phyloP scores from a whole-genome alignment of 2,113 vertebrate genomes.

The Embiotoca jacksoni region DNA sequence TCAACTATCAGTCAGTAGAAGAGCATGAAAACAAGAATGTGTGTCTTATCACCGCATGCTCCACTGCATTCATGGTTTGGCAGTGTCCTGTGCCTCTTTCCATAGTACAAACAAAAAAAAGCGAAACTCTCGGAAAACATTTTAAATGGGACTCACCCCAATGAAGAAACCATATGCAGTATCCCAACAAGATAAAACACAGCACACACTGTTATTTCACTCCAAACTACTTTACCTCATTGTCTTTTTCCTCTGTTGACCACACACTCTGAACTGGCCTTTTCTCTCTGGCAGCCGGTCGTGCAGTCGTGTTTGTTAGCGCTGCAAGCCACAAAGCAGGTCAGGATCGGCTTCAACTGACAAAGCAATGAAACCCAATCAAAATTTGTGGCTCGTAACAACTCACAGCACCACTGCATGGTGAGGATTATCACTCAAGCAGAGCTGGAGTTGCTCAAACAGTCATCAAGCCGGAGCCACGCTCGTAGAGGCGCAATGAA shows the following conservation, averaged over 20 bases:
- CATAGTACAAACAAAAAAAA: neutral
- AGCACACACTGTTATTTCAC: neutral
- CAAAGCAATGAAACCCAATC: constrained; percentile 60
- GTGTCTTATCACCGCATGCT: no score
- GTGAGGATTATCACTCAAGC: constrained; percentile 55
- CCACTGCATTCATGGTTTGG: no score
- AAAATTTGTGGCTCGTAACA: constrained; percentile 55
- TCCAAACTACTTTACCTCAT: neutral
- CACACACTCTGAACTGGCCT: constrained; percentile 17
- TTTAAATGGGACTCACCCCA: no score
- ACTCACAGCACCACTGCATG: constrained; percentile 50
- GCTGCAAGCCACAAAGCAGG: constrained; percentile 41
- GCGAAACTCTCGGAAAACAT: no score
- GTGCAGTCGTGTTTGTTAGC: constrained; percentile 40
- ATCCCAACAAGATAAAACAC: neutral
- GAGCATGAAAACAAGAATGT: no score
- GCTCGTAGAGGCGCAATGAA: constrained; percentile 36
- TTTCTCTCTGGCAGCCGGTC: constrained; percentile 24
- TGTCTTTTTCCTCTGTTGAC: neutral
- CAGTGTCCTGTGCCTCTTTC: neutral
- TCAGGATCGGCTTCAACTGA: constrained; percentile 42
- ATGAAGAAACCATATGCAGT: neutral
- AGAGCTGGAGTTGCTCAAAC: constrained; percentile 55
- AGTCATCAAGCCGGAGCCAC: constrained; percentile 39
- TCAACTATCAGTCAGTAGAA: no score